These are phyloP conservation scores for Argya squamiceps DNA, from an alignment of 2,797 vertebrate genomes.

Conservation along the genomic window DNA sequence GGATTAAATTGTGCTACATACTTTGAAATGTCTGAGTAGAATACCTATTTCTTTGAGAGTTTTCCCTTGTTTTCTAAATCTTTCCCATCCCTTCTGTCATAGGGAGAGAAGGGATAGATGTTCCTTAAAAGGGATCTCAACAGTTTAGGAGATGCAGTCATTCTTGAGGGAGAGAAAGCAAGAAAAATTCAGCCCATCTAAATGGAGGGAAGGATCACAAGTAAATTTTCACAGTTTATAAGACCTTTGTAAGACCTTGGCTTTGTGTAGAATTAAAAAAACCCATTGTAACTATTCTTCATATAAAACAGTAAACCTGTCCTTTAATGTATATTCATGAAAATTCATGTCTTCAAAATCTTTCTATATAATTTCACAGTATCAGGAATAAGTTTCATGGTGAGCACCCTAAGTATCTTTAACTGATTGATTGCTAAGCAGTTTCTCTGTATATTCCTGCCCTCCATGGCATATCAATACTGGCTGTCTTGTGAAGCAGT, in stretches of 20 bases:
- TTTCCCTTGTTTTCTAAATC: not conserved
- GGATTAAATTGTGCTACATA: not conserved
- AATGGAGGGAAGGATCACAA: not conserved
- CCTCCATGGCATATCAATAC: fast-evolving
- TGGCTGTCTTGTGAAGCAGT: not conserved
- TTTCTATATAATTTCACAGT: not conserved
- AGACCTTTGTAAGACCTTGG: too few relatives aligned
- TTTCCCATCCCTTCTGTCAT: not conserved
- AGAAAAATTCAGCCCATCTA: not conserved
- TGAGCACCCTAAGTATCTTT: not conserved
- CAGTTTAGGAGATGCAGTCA: not conserved
- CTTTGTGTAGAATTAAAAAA: not conserved
- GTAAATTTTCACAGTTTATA: not conserved
- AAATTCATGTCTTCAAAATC: not conserved
- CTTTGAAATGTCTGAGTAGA: not conserved
- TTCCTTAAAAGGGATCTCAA: not conserved
- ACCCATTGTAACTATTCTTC: not conserved
- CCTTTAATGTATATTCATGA: fast-evolving
- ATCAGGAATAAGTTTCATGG: not conserved
- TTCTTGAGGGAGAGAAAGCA: not conserved
- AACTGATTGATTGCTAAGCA: not conserved
- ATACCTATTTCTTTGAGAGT: not conserved
- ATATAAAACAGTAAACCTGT: not conserved
- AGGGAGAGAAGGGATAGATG: too few relatives aligned
- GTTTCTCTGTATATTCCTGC: not conserved